These are phyloP conservation scores for Trissoscelio sp. DNA, from an alignment of 2,888 invertebrate genomes.

Conservation along the genomic window DNA sequence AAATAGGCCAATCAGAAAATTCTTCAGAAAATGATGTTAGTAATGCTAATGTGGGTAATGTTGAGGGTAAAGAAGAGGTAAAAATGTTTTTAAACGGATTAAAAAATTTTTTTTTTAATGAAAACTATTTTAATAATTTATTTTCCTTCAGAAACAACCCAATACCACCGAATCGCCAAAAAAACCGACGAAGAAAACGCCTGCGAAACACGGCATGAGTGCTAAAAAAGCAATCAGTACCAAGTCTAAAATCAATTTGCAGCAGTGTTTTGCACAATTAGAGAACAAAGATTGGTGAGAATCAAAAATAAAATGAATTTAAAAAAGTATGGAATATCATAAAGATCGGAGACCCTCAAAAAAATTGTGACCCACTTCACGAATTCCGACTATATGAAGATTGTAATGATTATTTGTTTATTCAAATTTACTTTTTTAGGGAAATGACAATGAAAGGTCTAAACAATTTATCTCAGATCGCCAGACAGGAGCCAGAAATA, in stretches of 20 bases:
- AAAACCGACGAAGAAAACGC: slow-evolving; percentile 71
- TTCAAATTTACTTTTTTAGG: slow-evolving; percentile 82
- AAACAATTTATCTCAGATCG: slow-evolving; percentile 88
- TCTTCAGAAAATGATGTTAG: background rate
- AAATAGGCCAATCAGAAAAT: background rate
- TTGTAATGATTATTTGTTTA: too few relatives aligned
- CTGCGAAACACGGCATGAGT: slow-evolving; percentile 71
- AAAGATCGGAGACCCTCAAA: too few relatives aligned
- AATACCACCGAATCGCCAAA: slow-evolving; percentile 49
- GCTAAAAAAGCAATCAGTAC: slow-evolving; percentile 84
- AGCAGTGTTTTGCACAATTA: slow-evolving; percentile 87
- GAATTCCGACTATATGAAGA: too few relatives aligned
- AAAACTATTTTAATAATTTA: too few relatives aligned
- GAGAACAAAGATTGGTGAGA: slow-evolving; percentile 88
- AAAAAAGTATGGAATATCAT: background rate
- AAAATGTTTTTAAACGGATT: too few relatives aligned
- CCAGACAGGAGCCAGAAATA: slow-evolving; percentile 87
- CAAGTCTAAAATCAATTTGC: slow-evolving; percentile 87
- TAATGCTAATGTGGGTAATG: background rate
- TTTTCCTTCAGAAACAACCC: slow-evolving; percentile 17
- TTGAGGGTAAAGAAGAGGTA: background rate
- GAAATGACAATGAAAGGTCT: slow-evolving; percentile 91
- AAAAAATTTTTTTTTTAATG: too few relatives aligned
- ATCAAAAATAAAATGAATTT: background rate
- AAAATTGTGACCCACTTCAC: too few relatives aligned